Base-by-base conservation (phyloP, 2,888 invertebrate genomes). In the Acleris sparsana region DNA sequence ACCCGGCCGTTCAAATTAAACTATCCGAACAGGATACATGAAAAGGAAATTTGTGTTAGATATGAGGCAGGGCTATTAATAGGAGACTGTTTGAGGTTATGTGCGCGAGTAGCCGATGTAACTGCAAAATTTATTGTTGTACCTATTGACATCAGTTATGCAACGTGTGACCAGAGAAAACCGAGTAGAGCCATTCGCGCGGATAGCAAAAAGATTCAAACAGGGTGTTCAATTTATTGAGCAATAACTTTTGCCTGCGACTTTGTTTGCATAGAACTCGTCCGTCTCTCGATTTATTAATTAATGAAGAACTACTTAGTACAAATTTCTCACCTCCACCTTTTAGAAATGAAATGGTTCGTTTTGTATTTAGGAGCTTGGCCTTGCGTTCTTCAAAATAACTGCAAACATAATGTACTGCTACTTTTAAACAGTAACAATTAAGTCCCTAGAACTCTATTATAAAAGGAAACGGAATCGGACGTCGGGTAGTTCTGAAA, bases 21-120 rank as follows among this genome's bases (percentile, higher is more conserved):
- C n/a, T n/a, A n/a, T n/a, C n/a, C 20, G 20, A 20, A 20, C 2
- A 20, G 20, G 5, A 5, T 5, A 7, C 6, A 7, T 25, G 33
- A 9, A 71, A 70, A 76, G 82, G 81, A 83, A 83, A 84, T 79
- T 84, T 82, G 83, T 85, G 82, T 82, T 75, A 80, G 78, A 81
- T 62, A 64, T 71, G 76, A 74, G 78, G 77, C 76, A 73, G 73
- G 70, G 46, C 57, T 62, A 57, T 57, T 59, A 80, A 80, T 80
- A 80, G 73, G 78, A 77, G 71, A 77, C 75, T 77, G 78, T 75
- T 73, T 75, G 53, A 6, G 56, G 20, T 49, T 39, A 51, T 43
- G 29, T 16, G 22, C 72, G 77, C 75, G 75, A 81, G 80, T 69
- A 78, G 80, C 73, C 75, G 74, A 75, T 72, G 77, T 79, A 79